phyloP scores from a whole-genome alignment of 2,888 invertebrate genomes.

The Leptopilina syphax region DNA sequence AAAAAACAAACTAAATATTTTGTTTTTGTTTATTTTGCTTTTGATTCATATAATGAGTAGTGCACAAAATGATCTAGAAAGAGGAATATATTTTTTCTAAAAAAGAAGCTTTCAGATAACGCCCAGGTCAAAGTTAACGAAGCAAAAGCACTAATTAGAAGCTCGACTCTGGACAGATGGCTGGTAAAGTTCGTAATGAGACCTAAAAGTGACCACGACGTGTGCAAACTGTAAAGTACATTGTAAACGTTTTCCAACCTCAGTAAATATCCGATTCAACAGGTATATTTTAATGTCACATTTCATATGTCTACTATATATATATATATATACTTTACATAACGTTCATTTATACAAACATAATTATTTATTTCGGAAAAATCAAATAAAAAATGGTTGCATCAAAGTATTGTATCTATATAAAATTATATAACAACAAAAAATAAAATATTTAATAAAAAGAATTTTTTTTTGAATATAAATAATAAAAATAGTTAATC shows the following conservation, averaged over 20 bases:
- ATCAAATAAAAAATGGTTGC: too few relatives aligned
- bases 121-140: conserved; percentile 7
- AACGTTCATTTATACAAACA: too few relatives aligned
- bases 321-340: too few relatives aligned
- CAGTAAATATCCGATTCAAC: conserved; percentile 7
- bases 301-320: too few relatives aligned
- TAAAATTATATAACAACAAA: too few relatives aligned
- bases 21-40: too few relatives aligned
- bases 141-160: conserved; percentile 9
- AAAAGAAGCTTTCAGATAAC: background rate
- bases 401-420: too few relatives aligned
- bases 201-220: conserved; percentile 46
- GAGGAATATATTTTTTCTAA: background rate
- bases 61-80: background rate
- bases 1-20: too few relatives aligned
- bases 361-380: too few relatives aligned
- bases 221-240: conserved; percentile 30
- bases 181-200: conserved; percentile 41
- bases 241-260: background rate
- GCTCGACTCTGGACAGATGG: background rate
- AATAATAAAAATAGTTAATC: too few relatives aligned
- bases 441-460: too few relatives aligned
- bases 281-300: background rate
- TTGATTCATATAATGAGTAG: background rate
- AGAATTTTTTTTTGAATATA: too few relatives aligned